Percentiles rank a stretch among this genome's conserved stretches.
Evolutionary conservation across 2,888 invertebrate genomes (phyloP).

Genomic region (Cataglyphis livida): DNA sequence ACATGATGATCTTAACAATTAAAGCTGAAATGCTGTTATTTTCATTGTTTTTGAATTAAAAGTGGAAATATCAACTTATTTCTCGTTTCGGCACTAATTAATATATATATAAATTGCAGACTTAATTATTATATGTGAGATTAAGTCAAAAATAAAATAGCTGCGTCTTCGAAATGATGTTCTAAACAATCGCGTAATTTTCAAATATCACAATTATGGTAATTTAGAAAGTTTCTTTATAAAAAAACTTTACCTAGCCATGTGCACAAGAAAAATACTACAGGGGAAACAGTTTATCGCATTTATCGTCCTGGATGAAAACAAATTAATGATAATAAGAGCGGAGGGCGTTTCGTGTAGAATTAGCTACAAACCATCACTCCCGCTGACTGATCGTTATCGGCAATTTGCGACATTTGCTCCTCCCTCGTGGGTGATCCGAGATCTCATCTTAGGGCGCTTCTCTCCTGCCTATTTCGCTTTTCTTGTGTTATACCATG

Average conservation of each 20-base stretch:
- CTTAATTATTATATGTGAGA: background rate
- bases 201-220: conserved; percentile 1
- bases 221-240: conserved; percentile 3
- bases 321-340: conserved; percentile 78
- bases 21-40: too few relatives aligned
- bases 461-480: background rate
- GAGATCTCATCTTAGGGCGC: conserved; percentile 51
- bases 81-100: too few relatives aligned
- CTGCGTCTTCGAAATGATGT: background rate
- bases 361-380: conserved; percentile 66
- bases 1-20: too few relatives aligned
- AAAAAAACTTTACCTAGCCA: background rate
- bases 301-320: conserved; percentile 73
- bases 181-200: conserved; percentile 31
- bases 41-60: too few relatives aligned
- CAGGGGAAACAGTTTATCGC: conserved; percentile 61
- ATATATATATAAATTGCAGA: too few relatives aligned
- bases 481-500: conserved; percentile 44
- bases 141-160: conserved; percentile 5
- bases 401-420: conserved; percentile 74
- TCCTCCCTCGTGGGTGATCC: conserved; percentile 52
- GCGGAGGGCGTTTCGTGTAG: conserved; percentile 59
- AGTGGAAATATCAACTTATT: too few relatives aligned
- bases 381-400: conserved; percentile 73
- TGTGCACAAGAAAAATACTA: background rate